Base-by-base conservation (phyloP, 1,140 invertebrate species). In the Pachyrhynchus sulphureomaculatus region DNA sequence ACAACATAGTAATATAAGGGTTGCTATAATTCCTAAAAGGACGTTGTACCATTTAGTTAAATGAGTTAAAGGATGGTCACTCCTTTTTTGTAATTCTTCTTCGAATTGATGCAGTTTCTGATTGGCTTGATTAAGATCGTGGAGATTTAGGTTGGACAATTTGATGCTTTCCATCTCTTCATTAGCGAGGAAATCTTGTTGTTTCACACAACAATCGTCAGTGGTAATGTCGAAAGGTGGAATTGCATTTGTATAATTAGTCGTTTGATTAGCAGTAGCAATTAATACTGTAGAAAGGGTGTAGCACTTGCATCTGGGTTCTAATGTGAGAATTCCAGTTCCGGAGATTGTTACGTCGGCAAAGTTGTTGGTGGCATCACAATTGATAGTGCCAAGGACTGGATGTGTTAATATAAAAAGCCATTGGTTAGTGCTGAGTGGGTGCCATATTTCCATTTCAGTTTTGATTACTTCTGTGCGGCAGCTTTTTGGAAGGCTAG, bases 111-210 rank as follows among this genome's bases (percentile, higher is more conserved):
- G n/a, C n/a, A n/a, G n/a, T n/a, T n/a, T n/a, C n/a, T n/a, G n/a
- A n/a, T n/a, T n/a, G n/a, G n/a, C n/a, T n/a, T 37, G 15, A 12
- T 37, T 37, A 33, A 51, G 17, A 4, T 51, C 29, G 20, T 51
- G 9, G 4, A 51, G 26, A 18, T 51, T 51, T 24, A 34, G 6
- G 17, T 51, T 51, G 29, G 24, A 13, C 5, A 51, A 17, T 20
- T 51, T 51, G 2, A 51, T n/a, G 15, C 5, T 2, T 36, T 51
- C 29, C 48, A 51, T 51, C 41, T 54, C 34, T n/a, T 26, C 23
- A 2, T 2, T 3, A 17, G 29, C 9, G 15, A 52, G 17, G 20
- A 4, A 52, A 2, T 52, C 49, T 21, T 41, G 36, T 9, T 23
- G 18, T 20, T 23, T 2, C 4, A 55, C n/a, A 37, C 53, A 55